Base-by-base conservation (phyloP, 1,140 invertebrate genomes). In the Anadara kagoshimensis region DNA sequence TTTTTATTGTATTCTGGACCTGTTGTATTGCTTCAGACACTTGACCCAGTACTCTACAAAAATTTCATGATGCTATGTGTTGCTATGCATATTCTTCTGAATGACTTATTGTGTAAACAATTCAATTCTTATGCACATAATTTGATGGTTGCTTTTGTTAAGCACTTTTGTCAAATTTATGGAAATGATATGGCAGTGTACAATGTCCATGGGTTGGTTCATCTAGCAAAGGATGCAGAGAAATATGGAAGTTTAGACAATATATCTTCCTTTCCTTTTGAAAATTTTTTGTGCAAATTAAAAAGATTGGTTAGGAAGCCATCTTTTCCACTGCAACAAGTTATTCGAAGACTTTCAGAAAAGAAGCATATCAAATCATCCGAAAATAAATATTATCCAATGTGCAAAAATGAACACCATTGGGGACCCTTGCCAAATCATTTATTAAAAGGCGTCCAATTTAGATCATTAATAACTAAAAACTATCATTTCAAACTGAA, bases 1-100 rank as follows among this genome's bases (percentile, higher is more conserved):
- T 89, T 90, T 85, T 67, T 90, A 24, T 68, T 90, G 16, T 90
- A 90, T 79, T 81, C 86, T 36, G 89, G 88, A 36, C 83, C 83
- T 41, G 69, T 88, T 58, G 79, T 86, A 22, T 44, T 72, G 10
- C 45, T 57, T 12, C 24, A 22, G 5, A 24, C 45, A 36, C 18
- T 65, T 65, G 18, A 20, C 74, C 58, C 49, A 80, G 29, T 77
- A 84, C 44, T 51, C 86, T 90, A 88, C 82, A 66, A 86, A 51
- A 79, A 90, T 68, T 90, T 91, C 78, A 56, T 90, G 47, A 36
- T 76, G 22, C 77, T 90, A 56, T 80, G 82, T 80, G 80, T 83
- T 69, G 80, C 78, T 26, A 83, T 90, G 43, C 69, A 61, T 63
- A 83, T 88, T 59, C 77, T 90, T 44, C 41, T 63, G 12, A 68